A percentile compares a stretch with the other conserved stretches of the same genome.
Conservation (phyloP, 2,797 vertebrate species). For the Bucorvus abyssinicus region DNA sequence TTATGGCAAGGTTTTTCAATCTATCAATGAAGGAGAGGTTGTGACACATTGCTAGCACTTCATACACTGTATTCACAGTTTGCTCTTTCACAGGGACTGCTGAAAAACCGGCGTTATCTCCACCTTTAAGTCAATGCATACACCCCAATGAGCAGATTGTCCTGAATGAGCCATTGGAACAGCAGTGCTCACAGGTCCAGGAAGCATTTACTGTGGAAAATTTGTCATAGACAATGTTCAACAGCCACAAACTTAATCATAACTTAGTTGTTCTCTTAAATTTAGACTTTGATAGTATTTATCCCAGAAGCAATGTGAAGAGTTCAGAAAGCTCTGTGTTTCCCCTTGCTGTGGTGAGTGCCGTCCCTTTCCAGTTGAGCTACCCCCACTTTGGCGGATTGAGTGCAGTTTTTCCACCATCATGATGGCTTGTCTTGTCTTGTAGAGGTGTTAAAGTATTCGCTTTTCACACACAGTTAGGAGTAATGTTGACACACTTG, state of each 20-base stretch:
- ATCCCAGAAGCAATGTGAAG: background rate
- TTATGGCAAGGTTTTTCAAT: background rate
- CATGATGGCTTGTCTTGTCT: background rate
- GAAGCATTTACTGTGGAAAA: background rate
- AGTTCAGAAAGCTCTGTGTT: background rate
- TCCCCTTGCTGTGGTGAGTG: background rate
- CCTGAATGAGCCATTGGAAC: background rate
- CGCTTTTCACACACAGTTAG: background rate
- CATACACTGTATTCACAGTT: background rate
- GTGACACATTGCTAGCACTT: background rate
- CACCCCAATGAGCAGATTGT: background rate
- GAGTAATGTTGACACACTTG: background rate
- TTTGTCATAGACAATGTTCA: background rate
- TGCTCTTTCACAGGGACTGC: background rate
- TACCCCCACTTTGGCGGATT: background rate
- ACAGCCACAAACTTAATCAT: background rate
- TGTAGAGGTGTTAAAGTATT: background rate
- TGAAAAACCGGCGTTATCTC: background rate
- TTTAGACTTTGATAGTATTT: background rate
- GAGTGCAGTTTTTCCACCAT: background rate
- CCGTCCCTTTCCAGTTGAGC: background rate
- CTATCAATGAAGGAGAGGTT: background rate
- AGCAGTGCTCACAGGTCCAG: background rate
- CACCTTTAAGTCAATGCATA: background rate
- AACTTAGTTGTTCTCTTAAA: background rate